Base-by-base conservation (phyloP, 2,888 invertebrate species). In the Odontocolon sp. region DNA sequence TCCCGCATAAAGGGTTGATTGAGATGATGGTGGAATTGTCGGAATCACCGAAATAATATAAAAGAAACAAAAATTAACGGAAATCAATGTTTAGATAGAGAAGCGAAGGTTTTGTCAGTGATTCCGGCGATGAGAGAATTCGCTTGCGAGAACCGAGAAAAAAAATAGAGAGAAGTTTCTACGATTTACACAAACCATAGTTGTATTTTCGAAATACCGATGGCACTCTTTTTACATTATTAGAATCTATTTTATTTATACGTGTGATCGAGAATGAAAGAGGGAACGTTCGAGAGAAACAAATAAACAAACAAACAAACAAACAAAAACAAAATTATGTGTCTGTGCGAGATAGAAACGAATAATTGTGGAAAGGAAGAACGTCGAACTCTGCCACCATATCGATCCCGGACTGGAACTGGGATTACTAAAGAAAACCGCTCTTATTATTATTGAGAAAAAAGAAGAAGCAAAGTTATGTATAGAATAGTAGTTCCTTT, bases 301-400 rank as follows among this genome's bases (percentile, higher is more conserved):
- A 38, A 52, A n/a, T n/a, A n/a, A n/a, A n/a, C n/a, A n/a, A n/a
- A n/a, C n/a, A n/a, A n/a, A n/a, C 36, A 31, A 54, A 54, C 2
- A 36, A 6, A 26, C 6, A 23, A 45, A 26, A n/a, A 72, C 36
- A 59, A 76, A 67, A 71, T 67, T 61, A 71, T 63, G 66, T 21
- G 76, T 68, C 61, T 77, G 76, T 57, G 76, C 76, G 71, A 71
- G 67, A 79, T 50, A 45, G 64, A 69, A 59, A 42, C 14, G 57
- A 59, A 56, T 16, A 67, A 74, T 61, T 78, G 71, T 52, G 40
- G 57, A 78, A 63, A 64, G 40, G 42, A 69, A 66, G 57, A 77
- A 78, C 57, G 81, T 82, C 82, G 85, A 81, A 79, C 82, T 84
- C 84, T 85, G 85, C 84, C 83, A 85, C 81, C 82, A 63, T 50